phyloP scores from a whole-genome alignment of 2,888 invertebrate species.

The Eristalinus sepulchralis region DNA sequence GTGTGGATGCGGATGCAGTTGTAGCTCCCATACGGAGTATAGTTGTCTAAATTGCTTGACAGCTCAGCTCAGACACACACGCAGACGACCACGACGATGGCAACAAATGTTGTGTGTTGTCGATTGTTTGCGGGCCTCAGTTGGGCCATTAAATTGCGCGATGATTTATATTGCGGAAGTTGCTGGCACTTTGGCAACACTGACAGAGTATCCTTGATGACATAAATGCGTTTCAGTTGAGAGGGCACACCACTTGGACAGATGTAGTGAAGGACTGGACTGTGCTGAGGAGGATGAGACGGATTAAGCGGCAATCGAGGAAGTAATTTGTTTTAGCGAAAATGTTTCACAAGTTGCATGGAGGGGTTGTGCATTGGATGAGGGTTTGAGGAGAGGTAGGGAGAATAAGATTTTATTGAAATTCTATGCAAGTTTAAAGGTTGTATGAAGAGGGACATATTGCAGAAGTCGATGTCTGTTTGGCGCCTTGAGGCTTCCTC shows the following conservation, averaged over 20 bases:
- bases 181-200: conserved; percentile 52
- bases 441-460: no score
- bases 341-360: not conserved
- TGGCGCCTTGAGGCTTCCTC: no score
- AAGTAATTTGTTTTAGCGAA: not conserved
- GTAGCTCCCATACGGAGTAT: conserved; percentile 10
- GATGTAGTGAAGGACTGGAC: not conserved
- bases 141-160: conserved; percentile 55
- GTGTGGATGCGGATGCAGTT: conserved; percentile 58
- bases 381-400: no score
- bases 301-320: not conserved
- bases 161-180: conserved; percentile 67
- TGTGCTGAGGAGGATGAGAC: no score
- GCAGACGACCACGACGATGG: not conserved
- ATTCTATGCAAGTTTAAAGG: no score
- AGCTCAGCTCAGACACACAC: conserved; percentile 15
- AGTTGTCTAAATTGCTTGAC: conserved; percentile 43
- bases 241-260: not conserved
- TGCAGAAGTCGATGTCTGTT: no score
- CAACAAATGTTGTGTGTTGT: conserved; percentile 7
- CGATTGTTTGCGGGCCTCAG: conserved; percentile 29
- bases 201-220: not conserved
- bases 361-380: not conserved
- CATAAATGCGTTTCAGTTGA: not conserved
- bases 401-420: no score